These are phyloP conservation scores for Heliconius melpomene DNA, from an alignment of 1,140 invertebrate genomes.

Conservation along the genomic window DNA sequence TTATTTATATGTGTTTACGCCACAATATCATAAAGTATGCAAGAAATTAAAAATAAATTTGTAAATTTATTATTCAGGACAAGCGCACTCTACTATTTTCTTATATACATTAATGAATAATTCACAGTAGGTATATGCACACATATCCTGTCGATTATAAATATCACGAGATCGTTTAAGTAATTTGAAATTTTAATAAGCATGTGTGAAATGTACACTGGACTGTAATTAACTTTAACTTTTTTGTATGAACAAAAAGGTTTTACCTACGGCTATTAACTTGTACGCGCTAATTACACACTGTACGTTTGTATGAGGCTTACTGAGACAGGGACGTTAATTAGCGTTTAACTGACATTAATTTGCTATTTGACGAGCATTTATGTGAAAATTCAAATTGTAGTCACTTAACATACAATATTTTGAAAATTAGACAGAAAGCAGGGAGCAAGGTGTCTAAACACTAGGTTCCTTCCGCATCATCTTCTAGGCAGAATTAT, in stretches of 20 bases:
- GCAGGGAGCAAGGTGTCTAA: too few relatives aligned
- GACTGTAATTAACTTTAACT: constrained; percentile 1
- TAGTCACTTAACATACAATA: too few relatives aligned
- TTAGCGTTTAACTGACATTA: not conserved
- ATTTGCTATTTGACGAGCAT: not conserved
- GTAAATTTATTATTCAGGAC: not conserved
- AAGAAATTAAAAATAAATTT: not conserved
- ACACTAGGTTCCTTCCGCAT: too few relatives aligned
- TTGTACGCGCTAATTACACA: not conserved
- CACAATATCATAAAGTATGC: not conserved
- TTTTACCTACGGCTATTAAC: not conserved
- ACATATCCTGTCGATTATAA: constrained; percentile 11
- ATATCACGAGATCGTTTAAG: not conserved
- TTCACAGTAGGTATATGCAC: not conserved
- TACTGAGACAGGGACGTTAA: not conserved
- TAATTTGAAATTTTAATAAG: constrained; percentile 15
- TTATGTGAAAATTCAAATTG: too few relatives aligned
- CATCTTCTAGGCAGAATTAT: too few relatives aligned
- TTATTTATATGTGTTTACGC: not conserved
- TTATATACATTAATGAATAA: not conserved
- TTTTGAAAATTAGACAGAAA: too few relatives aligned
- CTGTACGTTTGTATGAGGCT: not conserved
- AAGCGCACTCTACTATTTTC: not conserved
- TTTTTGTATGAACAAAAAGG: not conserved
- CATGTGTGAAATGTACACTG: constrained; percentile 8